Percentiles rank a stretch among this genome's conserved stretches.
Conservation (phyloP, 2,888 invertebrate genomes). For the Nomada ferruginata region DNA sequence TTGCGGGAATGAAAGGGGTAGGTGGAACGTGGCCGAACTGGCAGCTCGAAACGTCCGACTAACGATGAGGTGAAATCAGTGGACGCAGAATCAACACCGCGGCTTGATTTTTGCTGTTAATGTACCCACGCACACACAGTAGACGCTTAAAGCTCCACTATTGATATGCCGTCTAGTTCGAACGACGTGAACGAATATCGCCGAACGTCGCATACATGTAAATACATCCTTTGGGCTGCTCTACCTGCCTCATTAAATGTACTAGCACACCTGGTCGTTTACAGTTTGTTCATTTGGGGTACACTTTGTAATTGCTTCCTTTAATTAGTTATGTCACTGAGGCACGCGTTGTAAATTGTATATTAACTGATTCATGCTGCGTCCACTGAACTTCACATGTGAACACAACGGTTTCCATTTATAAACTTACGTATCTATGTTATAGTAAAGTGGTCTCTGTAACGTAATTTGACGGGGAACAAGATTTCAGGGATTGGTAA, state of each 20-base stretch:
- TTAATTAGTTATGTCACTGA: not conserved
- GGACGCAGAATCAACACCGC: constrained; percentile 71
- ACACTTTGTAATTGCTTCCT: constrained; percentile 3
- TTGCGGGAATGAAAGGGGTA: constrained; percentile 22
- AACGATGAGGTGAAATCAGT: constrained; percentile 69
- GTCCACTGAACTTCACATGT: no score
- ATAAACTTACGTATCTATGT: no score
- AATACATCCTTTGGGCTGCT: not conserved
- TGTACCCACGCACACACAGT: constrained; percentile 66
- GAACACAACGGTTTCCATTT: no score
- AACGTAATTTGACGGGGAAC: no score
- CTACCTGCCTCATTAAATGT: not conserved
- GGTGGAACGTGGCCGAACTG: constrained; percentile 47
- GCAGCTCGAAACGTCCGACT: constrained; percentile 57
- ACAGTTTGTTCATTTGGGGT: not conserved
- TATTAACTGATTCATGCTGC: no score
- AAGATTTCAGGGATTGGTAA: no score
- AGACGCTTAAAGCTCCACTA: constrained; percentile 38
- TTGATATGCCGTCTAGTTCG: constrained; percentile 20
- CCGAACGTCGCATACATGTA: not conserved
- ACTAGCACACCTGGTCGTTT: not conserved
- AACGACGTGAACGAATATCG: constrained; percentile 18
- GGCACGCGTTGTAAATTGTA: no score
- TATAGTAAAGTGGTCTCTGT: no score
- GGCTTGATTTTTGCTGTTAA: constrained; percentile 73